Evolutionary conservation across 1,140 invertebrate genomes (phyloP).

Genomic region (Hycleus phaleratus): DNA sequence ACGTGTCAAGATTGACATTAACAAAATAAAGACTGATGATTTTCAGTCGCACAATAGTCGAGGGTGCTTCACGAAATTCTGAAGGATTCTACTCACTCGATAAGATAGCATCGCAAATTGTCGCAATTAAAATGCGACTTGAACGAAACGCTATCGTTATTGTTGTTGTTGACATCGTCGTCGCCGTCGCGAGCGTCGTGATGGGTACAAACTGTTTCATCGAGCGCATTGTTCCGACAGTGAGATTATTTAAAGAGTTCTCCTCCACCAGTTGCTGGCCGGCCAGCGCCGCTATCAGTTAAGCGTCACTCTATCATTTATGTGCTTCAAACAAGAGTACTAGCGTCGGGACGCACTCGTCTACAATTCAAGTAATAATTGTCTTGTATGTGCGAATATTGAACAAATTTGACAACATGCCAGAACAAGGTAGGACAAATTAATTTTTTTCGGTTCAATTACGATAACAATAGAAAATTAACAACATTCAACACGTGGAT

Average conservation of each 20-base stretch:
- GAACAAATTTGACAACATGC: background rate
- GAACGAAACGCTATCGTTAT: background rate
- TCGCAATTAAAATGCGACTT: background rate
- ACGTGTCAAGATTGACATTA: no score
- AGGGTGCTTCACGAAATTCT: no score
- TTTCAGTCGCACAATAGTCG: no score
- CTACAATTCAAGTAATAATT: background rate
- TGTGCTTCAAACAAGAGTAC: background rate
- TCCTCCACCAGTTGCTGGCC: conserved; percentile 19
- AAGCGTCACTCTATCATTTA: background rate
- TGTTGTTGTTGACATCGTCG: background rate
- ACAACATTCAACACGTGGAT: no score
- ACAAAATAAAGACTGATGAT: no score
- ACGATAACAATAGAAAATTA: no score
- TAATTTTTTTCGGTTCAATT: no score
- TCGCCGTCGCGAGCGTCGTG: background rate
- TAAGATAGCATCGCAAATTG: background rate
- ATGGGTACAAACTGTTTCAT: background rate
- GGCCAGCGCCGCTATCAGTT: conserved; percentile 15
- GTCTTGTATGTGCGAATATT: background rate
- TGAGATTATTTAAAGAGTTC: background rate
- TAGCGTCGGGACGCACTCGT: conserved; percentile 7
- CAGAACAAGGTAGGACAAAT: conserved; percentile 4
- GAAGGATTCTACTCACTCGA: background rate
- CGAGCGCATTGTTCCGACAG: no score